A percentile compares a stretch with the other conserved stretches of the same genome.
phyloP scores from a whole-genome alignment of 2,797 vertebrate species.

The Urocyon cinereoargenteus region DNA sequence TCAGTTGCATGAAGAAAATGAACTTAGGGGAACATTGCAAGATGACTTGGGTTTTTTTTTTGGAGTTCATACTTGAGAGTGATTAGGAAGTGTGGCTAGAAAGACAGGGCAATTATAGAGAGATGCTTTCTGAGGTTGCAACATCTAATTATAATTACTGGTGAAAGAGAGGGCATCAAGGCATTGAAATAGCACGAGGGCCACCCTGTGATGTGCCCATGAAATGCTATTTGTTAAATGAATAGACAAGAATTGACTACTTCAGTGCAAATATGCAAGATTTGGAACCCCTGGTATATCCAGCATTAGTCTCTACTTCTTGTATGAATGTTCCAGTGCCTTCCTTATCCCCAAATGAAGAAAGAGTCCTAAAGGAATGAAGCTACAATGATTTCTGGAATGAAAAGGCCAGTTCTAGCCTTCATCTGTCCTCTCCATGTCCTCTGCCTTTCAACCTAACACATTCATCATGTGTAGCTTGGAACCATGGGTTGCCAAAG shows the following conservation, averaged over 20 bases:
- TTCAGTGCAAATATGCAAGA: not conserved
- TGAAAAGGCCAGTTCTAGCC: not conserved
- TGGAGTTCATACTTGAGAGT: not conserved
- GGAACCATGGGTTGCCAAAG: not conserved
- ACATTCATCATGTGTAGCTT: accelerated
- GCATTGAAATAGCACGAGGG: not conserved
- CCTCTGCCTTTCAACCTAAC: not conserved
- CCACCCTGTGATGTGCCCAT: not conserved
- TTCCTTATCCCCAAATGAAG: not conserved
- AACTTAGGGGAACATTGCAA: not conserved
- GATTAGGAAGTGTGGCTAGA: not conserved
- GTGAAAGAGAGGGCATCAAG: not conserved
- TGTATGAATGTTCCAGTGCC: not conserved
- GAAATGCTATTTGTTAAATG: not conserved
- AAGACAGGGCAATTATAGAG: not conserved
- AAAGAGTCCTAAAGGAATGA: not conserved
- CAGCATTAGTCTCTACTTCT: not conserved
- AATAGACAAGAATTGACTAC: not conserved
- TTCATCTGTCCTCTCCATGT: accelerated
- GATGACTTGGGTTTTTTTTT: not conserved
- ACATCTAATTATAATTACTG: not conserved
- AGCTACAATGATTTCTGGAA: not conserved
- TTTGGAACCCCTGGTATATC: no score
- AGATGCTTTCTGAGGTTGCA: not conserved
- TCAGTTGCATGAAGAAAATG: not conserved